Evolutionary conservation across 1,140 invertebrate genomes (phyloP), one percentile per base, ranked within the genome.

Genomic region (Amyelois transitella): DNA sequence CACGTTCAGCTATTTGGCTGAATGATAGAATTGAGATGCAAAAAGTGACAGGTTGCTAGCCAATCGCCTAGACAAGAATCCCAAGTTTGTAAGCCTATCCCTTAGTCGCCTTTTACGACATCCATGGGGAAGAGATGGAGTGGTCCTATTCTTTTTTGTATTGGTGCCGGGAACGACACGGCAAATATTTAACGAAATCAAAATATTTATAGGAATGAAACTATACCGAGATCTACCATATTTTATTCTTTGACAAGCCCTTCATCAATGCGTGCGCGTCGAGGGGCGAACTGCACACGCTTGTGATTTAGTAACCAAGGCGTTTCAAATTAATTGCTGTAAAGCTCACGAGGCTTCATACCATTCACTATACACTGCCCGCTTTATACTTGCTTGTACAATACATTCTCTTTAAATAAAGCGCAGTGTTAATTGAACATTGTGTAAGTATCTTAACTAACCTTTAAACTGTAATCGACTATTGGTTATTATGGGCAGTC

Each of bases 271-370:
- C 55, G 59, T 60, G 32, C 54, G 48, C 66, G 64, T 55, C 57
- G 63, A 58, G 53, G 59, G 64, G 62, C 60, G 52, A 43, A 32
- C 59, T 50, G 61, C 57, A 50, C 67, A 60, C 57, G 59, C 48
- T 52, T 58, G 55, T 70, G 64, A 70, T 63, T 66, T 66, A 67
- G 59, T 55, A 55, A 54, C 56, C 51, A 56, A 55, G 56, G 51
- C 50, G 48, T 44, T 44, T 48, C 54, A 43, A 58, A 62, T 66
- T 63, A 60, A 69, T 58, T 55, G 59, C 43, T 24, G n/a, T 21
- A 24, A n/a, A 38, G 12, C 38, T 20, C 6, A 18, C 20, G 28
- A 14, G 18, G 7, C 8, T 25, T 18, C 48, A n/a, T n/a, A 48
- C 0, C 10, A 10, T 48, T 22, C 7, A 21, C 18, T 6, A 48